A percentile compares a stretch with the other conserved stretches of the same genome.
Conservation (phyloP, 2,888 invertebrate species). For the Autographa gamma region DNA sequence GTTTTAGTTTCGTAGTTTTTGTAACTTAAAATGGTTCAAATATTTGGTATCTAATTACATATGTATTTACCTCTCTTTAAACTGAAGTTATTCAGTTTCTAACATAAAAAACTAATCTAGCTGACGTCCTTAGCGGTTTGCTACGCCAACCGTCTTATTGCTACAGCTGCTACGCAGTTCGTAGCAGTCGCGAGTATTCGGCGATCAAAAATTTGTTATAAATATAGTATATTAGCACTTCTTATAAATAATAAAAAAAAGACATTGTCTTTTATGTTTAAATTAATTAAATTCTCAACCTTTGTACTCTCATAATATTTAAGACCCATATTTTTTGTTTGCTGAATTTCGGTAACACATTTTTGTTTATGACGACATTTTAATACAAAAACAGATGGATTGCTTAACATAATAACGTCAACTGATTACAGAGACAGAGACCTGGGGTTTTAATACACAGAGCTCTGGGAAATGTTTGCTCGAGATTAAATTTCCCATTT, state of each 20-base stretch:
- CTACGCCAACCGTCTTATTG: background rate
- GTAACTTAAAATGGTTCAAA: conserved; percentile 8
- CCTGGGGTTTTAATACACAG: conserved; percentile 11
- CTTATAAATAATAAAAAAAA: too few species aligned
- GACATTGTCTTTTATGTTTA: too few species aligned
- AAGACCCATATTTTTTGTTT: too few species aligned
- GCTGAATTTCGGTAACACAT: too few species aligned
- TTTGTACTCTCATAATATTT: too few species aligned
- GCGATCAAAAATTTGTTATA: background rate
- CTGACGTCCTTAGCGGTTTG: background rate
- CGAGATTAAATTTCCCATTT: conserved; percentile 28
- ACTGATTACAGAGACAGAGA: background rate
- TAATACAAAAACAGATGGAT: too few species aligned
- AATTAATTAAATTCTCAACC: too few species aligned
- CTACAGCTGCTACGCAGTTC: background rate
- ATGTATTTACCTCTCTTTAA: background rate
- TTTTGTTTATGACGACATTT: too few species aligned
- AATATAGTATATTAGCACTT: background rate
- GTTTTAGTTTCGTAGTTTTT: conserved; percentile 36
- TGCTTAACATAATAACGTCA: too few species aligned
- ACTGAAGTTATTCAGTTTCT: background rate
- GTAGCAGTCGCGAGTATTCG: background rate
- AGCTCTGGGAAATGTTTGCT: conserved; percentile 23
- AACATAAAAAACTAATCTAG: background rate
- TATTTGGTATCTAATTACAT: background rate